These are phyloP conservation scores for Manis javanica DNA, from an alignment of 2,797 vertebrate species.

Conservation along the genomic window DNA sequence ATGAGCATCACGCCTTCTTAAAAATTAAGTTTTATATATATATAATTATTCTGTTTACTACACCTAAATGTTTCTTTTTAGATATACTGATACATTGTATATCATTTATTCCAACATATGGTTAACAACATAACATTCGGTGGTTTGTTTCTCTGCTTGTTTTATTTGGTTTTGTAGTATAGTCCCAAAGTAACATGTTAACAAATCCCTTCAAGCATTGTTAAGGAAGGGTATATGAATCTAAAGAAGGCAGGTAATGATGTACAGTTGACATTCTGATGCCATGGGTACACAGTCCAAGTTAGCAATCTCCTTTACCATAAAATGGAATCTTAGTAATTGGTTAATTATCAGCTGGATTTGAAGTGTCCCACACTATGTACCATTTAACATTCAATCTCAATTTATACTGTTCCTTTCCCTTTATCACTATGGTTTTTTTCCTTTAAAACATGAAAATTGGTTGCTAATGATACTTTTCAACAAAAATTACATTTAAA, in stretches of 20 bases:
- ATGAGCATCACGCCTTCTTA: not conserved
- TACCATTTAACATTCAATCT: not conserved
- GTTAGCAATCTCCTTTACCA: not conserved
- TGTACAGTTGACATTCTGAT: not conserved
- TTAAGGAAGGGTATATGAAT: not conserved
- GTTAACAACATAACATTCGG: not conserved
- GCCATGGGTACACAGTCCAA: not conserved
- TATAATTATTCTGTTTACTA: not conserved
- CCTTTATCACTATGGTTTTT: not conserved
- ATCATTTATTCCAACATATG: not conserved
- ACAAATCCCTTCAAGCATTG: not conserved
- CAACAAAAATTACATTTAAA: not conserved
- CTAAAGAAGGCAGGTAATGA: not conserved
- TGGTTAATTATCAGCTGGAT: not conserved
- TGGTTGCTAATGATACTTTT: not conserved
- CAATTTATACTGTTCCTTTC: not conserved
- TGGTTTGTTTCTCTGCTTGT: not conserved
- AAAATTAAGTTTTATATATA: not conserved
- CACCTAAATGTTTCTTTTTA: not conserved
- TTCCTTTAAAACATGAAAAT: not conserved
- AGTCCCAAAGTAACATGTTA: not conserved
- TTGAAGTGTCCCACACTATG: not conserved
- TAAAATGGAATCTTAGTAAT: not conserved
- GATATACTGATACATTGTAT: not conserved
- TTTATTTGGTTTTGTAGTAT: not conserved